Base-by-base conservation (phyloP, 37 sponge, comb jelly and placozoan species). In the Beroe ovata region DNA sequence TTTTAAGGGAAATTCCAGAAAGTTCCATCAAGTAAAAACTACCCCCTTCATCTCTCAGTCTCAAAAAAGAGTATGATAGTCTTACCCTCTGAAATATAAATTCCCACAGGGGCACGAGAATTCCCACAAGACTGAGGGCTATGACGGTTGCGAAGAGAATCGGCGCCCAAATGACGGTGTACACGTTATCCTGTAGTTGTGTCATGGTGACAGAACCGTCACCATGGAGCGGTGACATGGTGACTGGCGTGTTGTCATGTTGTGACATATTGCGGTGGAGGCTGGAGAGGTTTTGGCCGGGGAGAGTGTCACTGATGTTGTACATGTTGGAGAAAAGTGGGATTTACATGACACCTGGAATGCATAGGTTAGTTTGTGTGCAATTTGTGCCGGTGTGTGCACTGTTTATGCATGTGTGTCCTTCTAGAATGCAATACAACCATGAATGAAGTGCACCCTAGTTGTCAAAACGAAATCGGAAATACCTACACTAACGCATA, bases 71-170 rank as follows among this genome's bases (percentile, higher is more conserved):
- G 11, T 47, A 11, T 16, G 54, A 16, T 16, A 47, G 11, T 47
- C 84, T 77, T 25, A 77, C 84, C 84, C 84, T 42, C 42, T 42
- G 42, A 42, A 77, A 77, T 18, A 77, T 25, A 26, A 77, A 77
- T 29, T 77, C 84, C 84, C 84, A 77, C 22, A 77, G 38, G 47
- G 84, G 84, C 42, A 77, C 84, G 28, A 77, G 54, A 20, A 77
- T 77, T 18, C 84, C 84, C 84, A 77, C 84, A 8, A 77, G 84
- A 36, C 84, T 77, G 54, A 77, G 84, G 28, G 84, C 84, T 33
- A 77, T 77, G 11, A 77, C 84, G 41, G 84, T 77, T 30, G 84
- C 84, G 23, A 77, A 77, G 42, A 77, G 84, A 35, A 77, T 77
- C 1, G 84, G 84, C 8, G 84, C 84, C 84, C 84, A 77, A 11